Percentiles rank a stretch among this genome's conserved stretches.
phyloP scores from a whole-genome alignment of 2,113 vertebrate species.

The Climacteris rufus region DNA sequence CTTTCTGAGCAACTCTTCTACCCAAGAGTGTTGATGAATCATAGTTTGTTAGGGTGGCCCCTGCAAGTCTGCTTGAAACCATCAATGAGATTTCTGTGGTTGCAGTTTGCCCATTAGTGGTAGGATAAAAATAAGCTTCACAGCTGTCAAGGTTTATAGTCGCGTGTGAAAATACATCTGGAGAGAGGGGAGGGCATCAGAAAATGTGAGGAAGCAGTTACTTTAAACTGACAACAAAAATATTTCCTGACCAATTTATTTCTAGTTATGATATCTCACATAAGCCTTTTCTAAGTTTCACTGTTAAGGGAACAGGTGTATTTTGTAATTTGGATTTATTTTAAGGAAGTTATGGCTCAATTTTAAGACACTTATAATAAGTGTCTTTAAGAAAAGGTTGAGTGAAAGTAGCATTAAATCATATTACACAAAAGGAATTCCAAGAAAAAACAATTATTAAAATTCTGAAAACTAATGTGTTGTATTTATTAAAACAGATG shows the following conservation, averaged over 20 bases:
- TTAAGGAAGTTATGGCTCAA: neutral
- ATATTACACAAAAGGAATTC: slow-evolving; percentile 17
- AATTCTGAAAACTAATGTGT: neutral
- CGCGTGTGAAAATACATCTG: slow-evolving; percentile 39
- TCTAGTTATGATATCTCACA: slow-evolving; percentile 11
- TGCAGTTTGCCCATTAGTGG: slow-evolving; percentile 19
- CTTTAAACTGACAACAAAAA: slow-evolving; percentile 36
- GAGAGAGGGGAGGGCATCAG: neutral
- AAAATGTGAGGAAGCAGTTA: slow-evolving; percentile 5
- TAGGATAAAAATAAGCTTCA: slow-evolving; percentile 1
- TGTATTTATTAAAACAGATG: neutral
- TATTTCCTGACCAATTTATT: neutral
- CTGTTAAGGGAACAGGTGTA: neutral
- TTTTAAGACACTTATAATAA: neutral
- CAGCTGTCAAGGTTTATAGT: slow-evolving; percentile 1
- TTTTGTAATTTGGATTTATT: slow-evolving; percentile 27
- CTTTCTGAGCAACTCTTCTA: slow-evolving; percentile 43
- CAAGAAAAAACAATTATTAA: neutral
- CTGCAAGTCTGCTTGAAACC: slow-evolving; percentile 26
- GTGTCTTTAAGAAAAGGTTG: neutral
- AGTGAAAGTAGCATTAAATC: slow-evolving; percentile 28
- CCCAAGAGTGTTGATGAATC: neutral
- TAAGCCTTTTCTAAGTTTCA: neutral
- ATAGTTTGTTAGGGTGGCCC: neutral
- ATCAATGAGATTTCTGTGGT: neutral